phyloP scores from a whole-genome alignment of 2,888 invertebrate species.

The Ornithoptera priamus region DNA sequence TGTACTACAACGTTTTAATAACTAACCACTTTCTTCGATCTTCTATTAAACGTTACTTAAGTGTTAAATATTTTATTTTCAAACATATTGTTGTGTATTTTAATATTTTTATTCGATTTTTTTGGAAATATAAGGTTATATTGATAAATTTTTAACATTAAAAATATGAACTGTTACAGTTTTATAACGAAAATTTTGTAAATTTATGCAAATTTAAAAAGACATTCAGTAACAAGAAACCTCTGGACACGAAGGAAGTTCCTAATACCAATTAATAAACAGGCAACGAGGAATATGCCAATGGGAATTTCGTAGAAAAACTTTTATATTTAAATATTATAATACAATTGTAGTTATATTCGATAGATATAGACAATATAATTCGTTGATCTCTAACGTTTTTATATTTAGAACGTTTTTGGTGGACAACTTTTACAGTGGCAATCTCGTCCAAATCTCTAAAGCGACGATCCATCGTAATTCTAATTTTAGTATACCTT shows the following conservation, averaged over 20 bases:
- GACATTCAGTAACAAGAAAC: not conserved
- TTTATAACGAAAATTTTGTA: not conserved
- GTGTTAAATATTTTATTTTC: not conserved
- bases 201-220: not conserved
- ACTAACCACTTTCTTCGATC: not conserved
- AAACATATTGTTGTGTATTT: no score
- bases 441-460: not conserved
- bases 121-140: no score
- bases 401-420: no score
- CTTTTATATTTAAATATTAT: not conserved
- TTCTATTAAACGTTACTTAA: not conserved
- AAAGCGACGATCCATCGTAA: not conserved
- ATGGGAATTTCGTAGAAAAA: not conserved
- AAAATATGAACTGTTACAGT: no score
- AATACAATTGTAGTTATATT: not conserved
- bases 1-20: not conserved
- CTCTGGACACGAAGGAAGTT: not conserved
- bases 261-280: not conserved
- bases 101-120: no score
- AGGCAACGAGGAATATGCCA: not conserved
- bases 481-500: slow-evolving; percentile 1
- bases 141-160: no score
- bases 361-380: not conserved
- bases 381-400: not conserved
- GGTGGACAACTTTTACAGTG: no score